A percentile compares a stretch with the other conserved stretches of the same genome.
phyloP scores from a whole-genome alignment of 2,113 vertebrate genomes.

The Corythornis vintsioides region DNA sequence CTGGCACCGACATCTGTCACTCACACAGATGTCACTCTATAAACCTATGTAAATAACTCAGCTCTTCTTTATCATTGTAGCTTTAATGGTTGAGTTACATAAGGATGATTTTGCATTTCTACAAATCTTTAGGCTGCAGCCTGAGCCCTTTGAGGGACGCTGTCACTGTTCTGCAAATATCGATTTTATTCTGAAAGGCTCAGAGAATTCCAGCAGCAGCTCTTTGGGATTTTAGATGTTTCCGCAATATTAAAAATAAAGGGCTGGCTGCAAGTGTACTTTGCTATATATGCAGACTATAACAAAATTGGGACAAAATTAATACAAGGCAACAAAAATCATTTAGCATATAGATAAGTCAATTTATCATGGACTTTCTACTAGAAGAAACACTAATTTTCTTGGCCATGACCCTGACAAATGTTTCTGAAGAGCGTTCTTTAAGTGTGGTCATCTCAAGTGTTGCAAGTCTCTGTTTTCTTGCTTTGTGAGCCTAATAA shows the following conservation, averaged over 20 bases:
- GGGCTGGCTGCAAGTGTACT: not conserved
- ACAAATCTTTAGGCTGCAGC: not conserved
- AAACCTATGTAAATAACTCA: conserved; percentile 52
- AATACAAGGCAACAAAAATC: conserved; percentile 80
- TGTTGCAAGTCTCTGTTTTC: conserved; percentile 74
- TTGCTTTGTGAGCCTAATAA: conserved; percentile 88
- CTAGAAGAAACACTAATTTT: conserved; percentile 94
- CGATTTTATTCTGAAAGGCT: conserved; percentile 7
- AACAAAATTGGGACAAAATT: conserved; percentile 80
- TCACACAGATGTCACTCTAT: conserved; percentile 64
- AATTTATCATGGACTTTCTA: conserved; percentile 96
- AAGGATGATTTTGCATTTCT: conserved; percentile 47
- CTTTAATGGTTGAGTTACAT: conserved; percentile 24
- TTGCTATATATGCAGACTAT: conserved; percentile 68
- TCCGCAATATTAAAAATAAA: not conserved
- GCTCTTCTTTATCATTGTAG: conserved; percentile 10
- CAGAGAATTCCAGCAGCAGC: not conserved
- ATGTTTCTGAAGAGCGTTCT: conserved; percentile 79
- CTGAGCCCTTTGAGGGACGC: conserved; percentile 3
- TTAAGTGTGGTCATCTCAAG: conserved; percentile 84
- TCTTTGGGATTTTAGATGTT: conserved; percentile 12
- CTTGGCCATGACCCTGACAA: conserved; percentile 93
- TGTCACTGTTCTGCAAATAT: not conserved
- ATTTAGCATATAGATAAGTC: conserved; percentile 99
- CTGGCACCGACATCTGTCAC: conserved; percentile 75